phyloP scores from a whole-genome alignment of 2,113 vertebrate genomes.

The Ellobius talpinus region DNA sequence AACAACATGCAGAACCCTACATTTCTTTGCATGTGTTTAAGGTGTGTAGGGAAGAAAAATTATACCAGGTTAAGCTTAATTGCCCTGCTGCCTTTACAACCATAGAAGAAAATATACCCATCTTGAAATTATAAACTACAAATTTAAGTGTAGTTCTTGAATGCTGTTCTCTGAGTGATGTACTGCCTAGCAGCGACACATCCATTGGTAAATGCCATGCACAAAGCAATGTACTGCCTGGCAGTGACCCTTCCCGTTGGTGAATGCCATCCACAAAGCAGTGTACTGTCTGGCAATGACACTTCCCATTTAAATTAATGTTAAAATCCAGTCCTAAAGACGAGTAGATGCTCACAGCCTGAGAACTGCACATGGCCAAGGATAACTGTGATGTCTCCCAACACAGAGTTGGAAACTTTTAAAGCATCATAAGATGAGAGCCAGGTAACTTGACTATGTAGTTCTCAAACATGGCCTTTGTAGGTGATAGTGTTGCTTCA shows the following conservation, averaged over 20 bases:
- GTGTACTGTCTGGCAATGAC: background rate
- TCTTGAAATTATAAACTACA: background rate
- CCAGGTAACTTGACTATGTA: background rate
- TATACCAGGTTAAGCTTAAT: slow-evolving; percentile 15
- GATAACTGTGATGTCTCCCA: background rate
- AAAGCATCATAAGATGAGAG: background rate
- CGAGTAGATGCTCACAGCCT: background rate
- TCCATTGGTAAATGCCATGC: background rate
- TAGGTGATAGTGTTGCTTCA: background rate
- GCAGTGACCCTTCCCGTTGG: background rate
- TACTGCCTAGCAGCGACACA: background rate
- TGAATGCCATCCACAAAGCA: background rate
- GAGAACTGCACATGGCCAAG: background rate
- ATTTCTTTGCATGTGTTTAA: slow-evolving; percentile 83
- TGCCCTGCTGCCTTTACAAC: background rate
- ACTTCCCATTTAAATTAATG: background rate
- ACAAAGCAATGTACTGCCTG: background rate
- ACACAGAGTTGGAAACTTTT: background rate
- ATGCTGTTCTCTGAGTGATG: background rate
- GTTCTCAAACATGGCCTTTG: background rate
- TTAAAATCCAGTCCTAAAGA: slow-evolving; percentile 5
- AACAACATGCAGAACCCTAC: slow-evolving; percentile 79
- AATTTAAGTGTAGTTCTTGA: background rate
- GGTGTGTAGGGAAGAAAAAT: slow-evolving; percentile 81
- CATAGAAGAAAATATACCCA: background rate